Conservation (phyloP, 1,140 invertebrate species). For the Drosophila bifasciata region DNA sequence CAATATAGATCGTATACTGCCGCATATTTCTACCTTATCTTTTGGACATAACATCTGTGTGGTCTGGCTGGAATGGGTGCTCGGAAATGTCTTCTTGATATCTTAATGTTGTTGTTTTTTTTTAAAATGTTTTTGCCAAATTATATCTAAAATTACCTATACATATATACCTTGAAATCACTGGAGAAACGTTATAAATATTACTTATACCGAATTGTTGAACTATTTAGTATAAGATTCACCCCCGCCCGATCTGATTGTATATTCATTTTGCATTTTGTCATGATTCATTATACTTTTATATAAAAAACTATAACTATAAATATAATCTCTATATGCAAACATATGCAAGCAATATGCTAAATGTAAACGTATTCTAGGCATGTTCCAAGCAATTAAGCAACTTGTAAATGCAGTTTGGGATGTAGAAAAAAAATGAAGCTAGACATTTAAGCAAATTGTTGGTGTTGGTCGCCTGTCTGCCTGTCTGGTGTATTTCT, state of each 20-base stretch:
- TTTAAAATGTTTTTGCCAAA: no score
- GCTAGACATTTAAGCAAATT: slow-evolving; percentile 54
- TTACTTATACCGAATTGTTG: neutral
- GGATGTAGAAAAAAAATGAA: slow-evolving; percentile 44
- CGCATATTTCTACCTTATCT: no score
- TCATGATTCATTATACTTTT: slow-evolving; percentile 33
- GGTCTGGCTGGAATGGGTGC: no score
- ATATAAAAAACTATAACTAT: slow-evolving; percentile 1
- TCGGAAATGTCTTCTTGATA: no score
- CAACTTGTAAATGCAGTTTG: slow-evolving; percentile 38
- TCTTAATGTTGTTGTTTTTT: no score
- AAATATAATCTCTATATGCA: slow-evolving; percentile 8
- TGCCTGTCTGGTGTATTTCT: slow-evolving; percentile 45
- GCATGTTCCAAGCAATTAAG: slow-evolving; percentile 67
- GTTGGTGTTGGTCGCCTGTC: slow-evolving; percentile 73
- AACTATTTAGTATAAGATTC: slow-evolving; percentile 1
- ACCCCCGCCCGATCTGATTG: slow-evolving; percentile 1
- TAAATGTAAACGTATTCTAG: slow-evolving; percentile 52
- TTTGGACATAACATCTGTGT: no score
- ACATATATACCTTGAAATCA: no score
- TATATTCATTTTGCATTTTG: slow-evolving; percentile 51
- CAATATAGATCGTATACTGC: no score
- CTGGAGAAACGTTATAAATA: neutral
- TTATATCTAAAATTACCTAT: no score
- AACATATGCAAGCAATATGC: neutral